phyloP scores from a whole-genome alignment of 1,140 invertebrate species.

The Anastatus disparis region DNA sequence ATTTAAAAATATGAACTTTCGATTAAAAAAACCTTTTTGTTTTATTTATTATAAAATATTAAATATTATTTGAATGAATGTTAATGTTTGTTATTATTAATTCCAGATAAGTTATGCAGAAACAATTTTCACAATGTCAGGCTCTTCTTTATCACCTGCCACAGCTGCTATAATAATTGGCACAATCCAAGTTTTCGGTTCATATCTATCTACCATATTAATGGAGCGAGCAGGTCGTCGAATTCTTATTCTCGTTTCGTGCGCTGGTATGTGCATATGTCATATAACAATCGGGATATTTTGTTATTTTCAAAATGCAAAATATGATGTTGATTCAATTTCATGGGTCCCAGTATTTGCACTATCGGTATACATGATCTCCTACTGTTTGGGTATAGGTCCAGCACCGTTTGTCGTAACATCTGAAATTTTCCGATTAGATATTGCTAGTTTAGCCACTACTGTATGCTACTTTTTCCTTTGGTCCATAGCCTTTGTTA shows the following conservation, averaged over 20 bases:
- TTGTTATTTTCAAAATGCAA: slow-evolving; percentile 57
- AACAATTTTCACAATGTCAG: slow-evolving; percentile 69
- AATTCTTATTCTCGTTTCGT: slow-evolving; percentile 68
- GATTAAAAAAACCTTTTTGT: too few relatives aligned
- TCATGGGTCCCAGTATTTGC: slow-evolving; percentile 69
- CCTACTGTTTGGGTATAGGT: slow-evolving; percentile 65
- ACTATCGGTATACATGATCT: slow-evolving; percentile 69
- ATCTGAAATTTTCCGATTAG: slow-evolving; percentile 72
- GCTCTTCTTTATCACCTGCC: slow-evolving; percentile 63
- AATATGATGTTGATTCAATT: slow-evolving; percentile 53
- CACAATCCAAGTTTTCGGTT: slow-evolving; percentile 62
- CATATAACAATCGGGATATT: slow-evolving; percentile 60
- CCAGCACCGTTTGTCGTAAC: slow-evolving; percentile 71
- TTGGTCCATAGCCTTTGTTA: slow-evolving; percentile 68
- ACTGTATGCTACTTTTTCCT: slow-evolving; percentile 64
- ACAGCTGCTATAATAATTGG: slow-evolving; percentile 69
- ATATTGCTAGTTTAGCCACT: slow-evolving; percentile 64
- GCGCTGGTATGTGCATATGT: slow-evolving; percentile 61
- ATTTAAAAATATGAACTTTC: too few relatives aligned
- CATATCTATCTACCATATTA: slow-evolving; percentile 64
- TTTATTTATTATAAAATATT: neutral
- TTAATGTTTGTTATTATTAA: neutral
- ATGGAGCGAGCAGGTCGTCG: slow-evolving; percentile 72
- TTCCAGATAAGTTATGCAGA: slow-evolving; percentile 66
- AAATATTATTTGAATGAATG: neutral